phyloP scores from a whole-genome alignment of 2,888 invertebrate genomes.

The Allygus modestus region DNA sequence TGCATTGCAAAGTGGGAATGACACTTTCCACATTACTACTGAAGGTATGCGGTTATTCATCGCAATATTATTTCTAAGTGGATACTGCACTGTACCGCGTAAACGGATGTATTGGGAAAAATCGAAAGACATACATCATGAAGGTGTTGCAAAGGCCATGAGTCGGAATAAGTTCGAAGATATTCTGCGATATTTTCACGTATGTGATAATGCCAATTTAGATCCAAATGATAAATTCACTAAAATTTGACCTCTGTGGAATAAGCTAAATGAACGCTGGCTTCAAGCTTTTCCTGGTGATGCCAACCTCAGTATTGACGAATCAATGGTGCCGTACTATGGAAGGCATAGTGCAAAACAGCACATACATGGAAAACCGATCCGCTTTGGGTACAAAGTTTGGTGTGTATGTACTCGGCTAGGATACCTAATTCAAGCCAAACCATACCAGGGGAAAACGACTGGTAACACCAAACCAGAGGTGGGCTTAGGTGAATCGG shows the following conservation, averaged over 20 bases:
- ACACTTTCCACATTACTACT: neutral
- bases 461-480: constrained; percentile 7
- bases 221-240: constrained; percentile 63
- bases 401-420: constrained; percentile 63
- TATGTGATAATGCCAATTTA: constrained; percentile 55
- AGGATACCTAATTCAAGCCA: constrained; percentile 66
- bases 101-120: neutral
- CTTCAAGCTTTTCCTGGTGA: constrained; percentile 60
- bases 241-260: constrained; percentile 65
- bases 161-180: constrained; percentile 62
- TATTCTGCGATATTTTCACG: constrained; percentile 57
- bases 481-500: constrained; percentile 32
- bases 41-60: neutral
- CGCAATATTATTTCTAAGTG: neutral
- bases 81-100: neutral
- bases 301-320: constrained; percentile 64
- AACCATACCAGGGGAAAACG: constrained; percentile 65
- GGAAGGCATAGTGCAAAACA: constrained; percentile 66
- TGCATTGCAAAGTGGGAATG: constrained; percentile 66
- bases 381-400: constrained; percentile 65
- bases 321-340: constrained; percentile 68
- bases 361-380: too few species aligned
- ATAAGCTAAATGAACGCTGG: constrained; percentile 63
- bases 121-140: constrained; percentile 13
- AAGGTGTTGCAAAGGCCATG: constrained; percentile 56